Conservation (phyloP, 2,113 vertebrate species). For the Hyperopisus bebe region DNA sequence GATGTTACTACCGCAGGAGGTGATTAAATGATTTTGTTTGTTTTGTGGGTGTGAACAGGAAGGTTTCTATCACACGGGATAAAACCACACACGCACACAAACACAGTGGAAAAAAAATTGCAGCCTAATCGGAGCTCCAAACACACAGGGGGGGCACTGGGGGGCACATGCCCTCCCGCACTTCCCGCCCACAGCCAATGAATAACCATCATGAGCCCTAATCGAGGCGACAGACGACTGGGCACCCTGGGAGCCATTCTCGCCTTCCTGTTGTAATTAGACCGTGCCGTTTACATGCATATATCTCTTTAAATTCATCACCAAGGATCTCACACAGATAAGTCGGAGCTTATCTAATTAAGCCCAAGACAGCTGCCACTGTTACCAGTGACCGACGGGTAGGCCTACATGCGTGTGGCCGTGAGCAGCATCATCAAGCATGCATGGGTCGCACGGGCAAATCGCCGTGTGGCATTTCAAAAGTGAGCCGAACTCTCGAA, state of each 20-base stretch:
- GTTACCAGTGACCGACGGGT: not conserved
- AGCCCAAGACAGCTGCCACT: not conserved
- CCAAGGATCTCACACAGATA: not conserved
- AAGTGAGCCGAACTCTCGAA: not conserved
- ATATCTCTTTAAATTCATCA: conserved; percentile 12
- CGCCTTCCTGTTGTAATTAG: conserved; percentile 11
- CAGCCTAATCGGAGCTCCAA: not conserved
- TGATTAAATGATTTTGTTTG: not conserved
- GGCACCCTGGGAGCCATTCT: not conserved
- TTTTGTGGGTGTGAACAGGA: not conserved
- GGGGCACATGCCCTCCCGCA: not conserved
- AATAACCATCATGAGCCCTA: conserved; percentile 20
- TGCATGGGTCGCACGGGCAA: not conserved
- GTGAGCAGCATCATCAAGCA: not conserved
- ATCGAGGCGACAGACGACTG: conserved; percentile 11
- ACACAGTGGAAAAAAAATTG: not conserved
- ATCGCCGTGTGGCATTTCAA: not conserved
- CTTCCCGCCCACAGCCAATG: conserved; percentile 1
- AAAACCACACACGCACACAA: not conserved
- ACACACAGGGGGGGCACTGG: not conserved
- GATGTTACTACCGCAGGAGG: not conserved
- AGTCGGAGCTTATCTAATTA: not conserved
- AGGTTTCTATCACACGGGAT: not conserved
- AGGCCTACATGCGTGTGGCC: not conserved
- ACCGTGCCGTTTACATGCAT: not conserved